A percentile compares a stretch with the other conserved stretches of the same genome.
These are phyloP conservation scores for Temnothorax rugatulus DNA, from an alignment of 2,888 invertebrate genomes.

Conservation along the genomic window DNA sequence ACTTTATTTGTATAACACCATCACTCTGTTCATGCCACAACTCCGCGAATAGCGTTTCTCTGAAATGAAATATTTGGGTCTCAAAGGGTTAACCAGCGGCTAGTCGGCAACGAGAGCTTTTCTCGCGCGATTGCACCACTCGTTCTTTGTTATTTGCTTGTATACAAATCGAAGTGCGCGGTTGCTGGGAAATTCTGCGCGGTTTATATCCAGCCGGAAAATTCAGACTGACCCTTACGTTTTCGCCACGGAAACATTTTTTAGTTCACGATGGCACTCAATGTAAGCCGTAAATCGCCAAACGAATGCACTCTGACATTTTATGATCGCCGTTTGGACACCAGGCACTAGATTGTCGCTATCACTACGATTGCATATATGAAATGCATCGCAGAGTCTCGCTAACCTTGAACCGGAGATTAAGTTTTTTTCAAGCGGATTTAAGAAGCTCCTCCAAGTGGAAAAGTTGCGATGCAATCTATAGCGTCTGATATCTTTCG, in stretches of 20 bases:
- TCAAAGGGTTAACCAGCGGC: conserved; percentile 38
- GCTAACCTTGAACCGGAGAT: conserved; percentile 29
- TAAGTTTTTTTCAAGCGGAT: conserved; percentile 22
- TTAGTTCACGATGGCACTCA: background rate
- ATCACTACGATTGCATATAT: conserved; percentile 1
- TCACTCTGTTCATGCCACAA: background rate
- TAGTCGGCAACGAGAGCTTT: conserved; percentile 28
- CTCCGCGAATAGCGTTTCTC: background rate
- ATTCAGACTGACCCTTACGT: background rate
- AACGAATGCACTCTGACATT: conserved; percentile 23
- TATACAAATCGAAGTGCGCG: conserved; percentile 18
- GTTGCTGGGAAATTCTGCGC: conserved; percentile 1
- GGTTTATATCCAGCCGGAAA: conserved; percentile 17
- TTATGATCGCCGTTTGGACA: conserved; percentile 1
- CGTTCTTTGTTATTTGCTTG: conserved; percentile 44
- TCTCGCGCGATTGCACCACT: conserved; percentile 28
- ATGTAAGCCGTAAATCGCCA: conserved; percentile 6
- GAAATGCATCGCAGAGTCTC: background rate
- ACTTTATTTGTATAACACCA: conserved; percentile 25
- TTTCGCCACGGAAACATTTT: background rate
- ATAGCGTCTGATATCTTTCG: background rate
- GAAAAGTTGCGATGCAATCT: background rate
- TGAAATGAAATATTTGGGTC: conserved; percentile 26
- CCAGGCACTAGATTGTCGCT: background rate
- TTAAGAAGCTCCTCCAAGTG: background rate